These are phyloP conservation scores for Allolobophora icterica DNA, from an alignment of 2,888 invertebrate species.

Conservation along the genomic window DNA sequence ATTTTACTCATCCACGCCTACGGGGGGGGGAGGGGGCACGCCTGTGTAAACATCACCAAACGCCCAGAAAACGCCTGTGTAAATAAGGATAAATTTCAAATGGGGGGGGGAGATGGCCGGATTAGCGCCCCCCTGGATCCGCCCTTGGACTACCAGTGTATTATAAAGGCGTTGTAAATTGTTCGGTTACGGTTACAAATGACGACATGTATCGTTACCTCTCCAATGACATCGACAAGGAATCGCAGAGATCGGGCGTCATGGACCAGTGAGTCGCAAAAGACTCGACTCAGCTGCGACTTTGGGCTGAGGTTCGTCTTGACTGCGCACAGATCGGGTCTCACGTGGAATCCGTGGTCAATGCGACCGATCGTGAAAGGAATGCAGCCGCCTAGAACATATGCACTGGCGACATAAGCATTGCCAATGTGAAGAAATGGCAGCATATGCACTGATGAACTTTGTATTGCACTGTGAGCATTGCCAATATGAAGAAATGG, in stretches of 20 bases:
- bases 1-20: too few relatives aligned
- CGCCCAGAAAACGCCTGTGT: too few relatives aligned
- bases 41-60: too few relatives aligned
- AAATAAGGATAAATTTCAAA: too few relatives aligned
- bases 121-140: too few relatives aligned
- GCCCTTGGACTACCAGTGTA: too few relatives aligned
- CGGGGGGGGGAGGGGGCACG: too few relatives aligned
- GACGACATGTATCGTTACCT: constrained; percentile 59
- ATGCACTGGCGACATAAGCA: neutral
- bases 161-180: neutral
- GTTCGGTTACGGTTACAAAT: too few relatives aligned
- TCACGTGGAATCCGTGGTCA: constrained; percentile 67
- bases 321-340: constrained; percentile 70
- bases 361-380: constrained; percentile 70
- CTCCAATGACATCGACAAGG: constrained; percentile 67
- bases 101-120: too few relatives aligned
- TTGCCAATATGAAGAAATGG: too few relatives aligned
- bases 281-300: constrained; percentile 66
- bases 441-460: too few relatives aligned
- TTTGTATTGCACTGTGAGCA: too few relatives aligned
- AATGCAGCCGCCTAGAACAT: constrained; percentile 66
- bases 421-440: constrained; percentile 22
- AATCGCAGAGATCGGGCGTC: constrained; percentile 66
- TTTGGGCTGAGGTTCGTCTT: constrained; percentile 64
- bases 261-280: constrained; percentile 69